Percentiles rank a stretch among this genome's conserved stretches.
phyloP scores from a whole-genome alignment of 2,797 vertebrate species.

The Notolepis coatsorum region DNA sequence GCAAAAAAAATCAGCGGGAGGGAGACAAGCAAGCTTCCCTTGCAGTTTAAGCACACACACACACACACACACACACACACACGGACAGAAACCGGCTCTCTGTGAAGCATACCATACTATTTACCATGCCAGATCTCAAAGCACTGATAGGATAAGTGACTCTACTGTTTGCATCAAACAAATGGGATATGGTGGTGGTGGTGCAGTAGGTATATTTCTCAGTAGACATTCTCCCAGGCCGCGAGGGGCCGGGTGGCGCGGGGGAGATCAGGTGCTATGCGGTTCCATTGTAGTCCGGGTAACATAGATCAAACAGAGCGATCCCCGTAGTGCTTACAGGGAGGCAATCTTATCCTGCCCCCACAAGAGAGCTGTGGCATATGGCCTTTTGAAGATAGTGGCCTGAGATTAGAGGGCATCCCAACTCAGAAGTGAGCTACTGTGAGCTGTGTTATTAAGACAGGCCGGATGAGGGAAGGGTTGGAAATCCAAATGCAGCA shows the following conservation, averaged over 20 bases:
- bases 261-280: constrained; percentile 71
- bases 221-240: constrained; percentile 58
- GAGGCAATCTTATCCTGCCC: constrained; percentile 70
- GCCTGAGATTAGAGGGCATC: constrained; percentile 69
- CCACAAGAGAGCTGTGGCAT: constrained; percentile 66
- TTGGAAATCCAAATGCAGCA: constrained; percentile 45
- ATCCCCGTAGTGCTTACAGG: constrained; percentile 72
- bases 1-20: too few relatives aligned
- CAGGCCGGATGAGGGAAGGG: constrained; percentile 46
- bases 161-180: constrained; percentile 55
- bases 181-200: constrained; percentile 48
- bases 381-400: constrained; percentile 80
- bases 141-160: constrained; percentile 63
- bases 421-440: constrained; percentile 47
- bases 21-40: too few relatives aligned
- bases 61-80: constrained; percentile 5
- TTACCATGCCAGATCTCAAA: constrained; percentile 48
- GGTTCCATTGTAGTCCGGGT: constrained; percentile 72
- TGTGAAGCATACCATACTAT: constrained; percentile 15
- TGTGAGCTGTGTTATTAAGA: constrained; percentile 32
- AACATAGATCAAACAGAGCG: constrained; percentile 75
- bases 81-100: too few relatives aligned
- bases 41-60: background rate
- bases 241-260: constrained; percentile 50
- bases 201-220: constrained; percentile 67